phyloP scores from a whole-genome alignment of 1,140 invertebrate genomes.

The Scaptomyza graminum region DNA sequence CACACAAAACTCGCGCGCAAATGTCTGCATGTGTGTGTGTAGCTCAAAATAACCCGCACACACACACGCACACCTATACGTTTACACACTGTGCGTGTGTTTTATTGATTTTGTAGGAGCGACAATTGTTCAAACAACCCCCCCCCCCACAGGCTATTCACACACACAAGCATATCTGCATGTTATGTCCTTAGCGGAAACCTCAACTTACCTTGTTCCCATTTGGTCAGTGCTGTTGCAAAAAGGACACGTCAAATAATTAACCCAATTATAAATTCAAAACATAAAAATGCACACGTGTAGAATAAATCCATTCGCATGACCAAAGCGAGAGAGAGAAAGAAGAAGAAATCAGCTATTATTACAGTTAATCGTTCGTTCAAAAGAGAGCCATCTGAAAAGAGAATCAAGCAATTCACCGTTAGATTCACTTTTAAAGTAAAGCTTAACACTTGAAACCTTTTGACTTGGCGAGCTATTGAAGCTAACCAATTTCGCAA shows the following conservation, averaged over 20 bases:
- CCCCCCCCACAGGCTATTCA: not conserved
- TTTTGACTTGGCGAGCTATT: no score
- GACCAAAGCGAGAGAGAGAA: not conserved
- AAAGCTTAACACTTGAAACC: not conserved
- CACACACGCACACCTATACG: conserved; percentile 1
- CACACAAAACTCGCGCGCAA: conserved; percentile 41
- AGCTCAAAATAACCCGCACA: conserved; percentile 4
- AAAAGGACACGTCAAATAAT: not conserved
- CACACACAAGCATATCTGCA: not conserved
- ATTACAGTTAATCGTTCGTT: not conserved
- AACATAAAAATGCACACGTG: not conserved
- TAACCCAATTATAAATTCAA: not conserved
- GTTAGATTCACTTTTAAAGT: not conserved
- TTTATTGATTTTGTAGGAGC: conserved; percentile 71
- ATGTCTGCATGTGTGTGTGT: conserved; percentile 68
- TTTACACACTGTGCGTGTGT: conserved; percentile 36
- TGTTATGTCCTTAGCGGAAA: not conserved
- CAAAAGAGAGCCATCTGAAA: not conserved
- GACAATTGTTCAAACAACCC: conserved; percentile 30
- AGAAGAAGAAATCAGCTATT: not conserved
- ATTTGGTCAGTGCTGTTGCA: not conserved
- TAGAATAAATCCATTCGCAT: not conserved
- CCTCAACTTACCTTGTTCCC: not conserved
- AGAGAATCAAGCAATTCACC: not conserved
- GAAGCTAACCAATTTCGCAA: conserved; percentile 18